Conservation (phyloP, 2,113 vertebrate species). For the Synodontis membranacea region DNA sequence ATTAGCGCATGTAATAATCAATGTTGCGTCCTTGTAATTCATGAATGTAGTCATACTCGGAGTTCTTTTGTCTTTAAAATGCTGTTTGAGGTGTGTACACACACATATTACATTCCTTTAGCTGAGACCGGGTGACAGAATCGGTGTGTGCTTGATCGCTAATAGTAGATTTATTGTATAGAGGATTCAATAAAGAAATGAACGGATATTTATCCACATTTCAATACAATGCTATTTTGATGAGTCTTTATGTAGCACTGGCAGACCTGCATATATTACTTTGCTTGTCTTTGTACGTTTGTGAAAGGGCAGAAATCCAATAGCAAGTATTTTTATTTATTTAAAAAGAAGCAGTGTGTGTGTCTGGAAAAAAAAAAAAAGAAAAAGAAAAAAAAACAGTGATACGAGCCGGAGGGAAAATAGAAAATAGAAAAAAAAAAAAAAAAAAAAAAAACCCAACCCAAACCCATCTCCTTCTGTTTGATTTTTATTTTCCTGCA, state of each 20-base stretch:
- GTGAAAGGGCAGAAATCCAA: slow-evolving; percentile 30
- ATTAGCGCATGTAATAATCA: slow-evolving; percentile 49
- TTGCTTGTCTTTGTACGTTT: slow-evolving; percentile 45
- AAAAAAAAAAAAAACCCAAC: slow-evolving; percentile 25
- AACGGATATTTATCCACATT: slow-evolving; percentile 33
- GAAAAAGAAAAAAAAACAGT: slow-evolving; percentile 12
- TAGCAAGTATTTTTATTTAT: slow-evolving; percentile 3
- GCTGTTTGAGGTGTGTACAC: slow-evolving; percentile 39
- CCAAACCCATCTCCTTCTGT: background rate
- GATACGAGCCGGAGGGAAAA: background rate
- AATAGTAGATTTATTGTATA: slow-evolving; percentile 39
- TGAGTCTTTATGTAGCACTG: slow-evolving; percentile 47
- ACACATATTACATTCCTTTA: slow-evolving; percentile 52
- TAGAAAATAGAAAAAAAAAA: background rate
- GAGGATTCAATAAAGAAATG: slow-evolving; percentile 40
- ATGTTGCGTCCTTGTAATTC: slow-evolving; percentile 19
- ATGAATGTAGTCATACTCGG: slow-evolving; percentile 15
- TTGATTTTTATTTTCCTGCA: slow-evolving; percentile 35
- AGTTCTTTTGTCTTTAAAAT: slow-evolving; percentile 44
- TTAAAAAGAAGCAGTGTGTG: slow-evolving; percentile 20
- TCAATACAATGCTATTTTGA: slow-evolving; percentile 30
- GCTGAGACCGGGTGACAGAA: slow-evolving; percentile 30
- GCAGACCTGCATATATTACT: slow-evolving; percentile 37
- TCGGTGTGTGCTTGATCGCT: slow-evolving; percentile 46
- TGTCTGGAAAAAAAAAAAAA: slow-evolving; percentile 1